phyloP scores from a whole-genome alignment of 1,140 invertebrate genomes.

The Bombus superbus region DNA sequence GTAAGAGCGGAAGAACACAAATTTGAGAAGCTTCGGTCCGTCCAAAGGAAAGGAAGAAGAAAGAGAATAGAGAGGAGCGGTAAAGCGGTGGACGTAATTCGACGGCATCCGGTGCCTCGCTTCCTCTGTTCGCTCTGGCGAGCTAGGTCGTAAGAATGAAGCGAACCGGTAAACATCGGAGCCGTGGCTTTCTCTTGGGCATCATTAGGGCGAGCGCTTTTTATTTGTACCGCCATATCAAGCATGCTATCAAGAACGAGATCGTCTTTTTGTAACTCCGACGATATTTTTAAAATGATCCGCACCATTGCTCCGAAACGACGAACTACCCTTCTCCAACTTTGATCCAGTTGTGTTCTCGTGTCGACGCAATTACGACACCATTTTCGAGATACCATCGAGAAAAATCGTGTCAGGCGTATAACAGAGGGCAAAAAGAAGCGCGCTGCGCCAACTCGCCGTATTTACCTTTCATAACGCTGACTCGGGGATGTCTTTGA shows the following conservation, averaged over 20 bases:
- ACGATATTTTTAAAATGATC: background rate
- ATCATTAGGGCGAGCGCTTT: slow-evolving; percentile 62
- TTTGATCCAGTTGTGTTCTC: background rate
- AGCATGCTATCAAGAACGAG: slow-evolving; percentile 67
- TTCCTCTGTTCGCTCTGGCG: background rate
- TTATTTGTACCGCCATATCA: slow-evolving; percentile 68
- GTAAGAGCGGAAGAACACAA: background rate
- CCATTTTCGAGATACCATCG: background rate
- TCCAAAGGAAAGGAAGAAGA: slow-evolving; percentile 34
- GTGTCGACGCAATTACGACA: no score
- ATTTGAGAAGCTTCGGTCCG: slow-evolving; percentile 39
- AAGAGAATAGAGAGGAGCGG: background rate
- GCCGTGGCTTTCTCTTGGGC: slow-evolving; percentile 59
- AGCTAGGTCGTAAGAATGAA: slow-evolving; percentile 57
- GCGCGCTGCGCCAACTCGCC: no score
- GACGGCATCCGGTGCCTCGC: slow-evolving; percentile 14
- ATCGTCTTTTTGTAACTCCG: slow-evolving; percentile 66
- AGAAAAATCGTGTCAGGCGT: background rate
- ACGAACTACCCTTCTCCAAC: background rate
- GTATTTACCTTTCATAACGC: slow-evolving; percentile 68
- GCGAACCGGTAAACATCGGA: slow-evolving; percentile 61
- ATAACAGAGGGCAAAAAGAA: background rate
- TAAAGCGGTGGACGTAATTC: slow-evolving; percentile 16
- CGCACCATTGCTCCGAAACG: no score
- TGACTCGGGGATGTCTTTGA: slow-evolving; percentile 62